These are phyloP conservation scores for Lanistes nyassanus DNA, from an alignment of 1,140 invertebrate genomes.

Conservation along the genomic window DNA sequence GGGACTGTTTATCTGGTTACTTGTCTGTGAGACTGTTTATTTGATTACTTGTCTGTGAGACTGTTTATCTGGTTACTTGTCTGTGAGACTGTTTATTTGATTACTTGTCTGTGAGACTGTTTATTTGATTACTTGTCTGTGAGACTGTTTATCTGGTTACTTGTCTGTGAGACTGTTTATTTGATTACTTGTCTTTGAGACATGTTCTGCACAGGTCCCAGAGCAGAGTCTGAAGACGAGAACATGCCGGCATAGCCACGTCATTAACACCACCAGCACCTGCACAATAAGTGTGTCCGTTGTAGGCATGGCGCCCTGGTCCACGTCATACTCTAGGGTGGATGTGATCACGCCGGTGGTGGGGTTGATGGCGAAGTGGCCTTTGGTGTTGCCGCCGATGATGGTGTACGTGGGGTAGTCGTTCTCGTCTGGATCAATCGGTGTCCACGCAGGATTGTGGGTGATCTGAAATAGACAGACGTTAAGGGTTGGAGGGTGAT, in stretches of 20 bases:
- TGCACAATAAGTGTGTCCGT: slow-evolving; percentile 30
- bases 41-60: too few relatives aligned
- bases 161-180: too few relatives aligned
- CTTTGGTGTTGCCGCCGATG: slow-evolving; percentile 20
- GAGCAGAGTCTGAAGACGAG: too few relatives aligned
- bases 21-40: too few relatives aligned
- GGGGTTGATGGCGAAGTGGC: slow-evolving; percentile 34
- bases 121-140: too few relatives aligned
- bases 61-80: too few relatives aligned
- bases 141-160: too few relatives aligned
- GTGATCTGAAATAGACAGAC: slow-evolving; percentile 4
- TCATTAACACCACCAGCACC: not conserved
- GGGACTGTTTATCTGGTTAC: too few relatives aligned
- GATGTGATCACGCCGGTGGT: slow-evolving; percentile 33
- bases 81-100: too few relatives aligned
- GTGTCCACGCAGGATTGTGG: slow-evolving; percentile 8
- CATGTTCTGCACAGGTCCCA: too few relatives aligned
- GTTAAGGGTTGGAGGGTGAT: too few relatives aligned
- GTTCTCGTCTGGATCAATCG: slow-evolving; percentile 16
- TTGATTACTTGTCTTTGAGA: not conserved
- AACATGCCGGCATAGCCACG: not conserved
- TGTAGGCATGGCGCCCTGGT: slow-evolving; percentile 27
- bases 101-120: too few relatives aligned
- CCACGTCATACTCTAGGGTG: slow-evolving; percentile 35
- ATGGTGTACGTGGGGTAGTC: slow-evolving; percentile 25